Percentiles rank a stretch among this genome's conserved stretches.
phyloP scores from a whole-genome alignment of 2,113 vertebrate genomes.

The Brachypodius melanocephalos region DNA sequence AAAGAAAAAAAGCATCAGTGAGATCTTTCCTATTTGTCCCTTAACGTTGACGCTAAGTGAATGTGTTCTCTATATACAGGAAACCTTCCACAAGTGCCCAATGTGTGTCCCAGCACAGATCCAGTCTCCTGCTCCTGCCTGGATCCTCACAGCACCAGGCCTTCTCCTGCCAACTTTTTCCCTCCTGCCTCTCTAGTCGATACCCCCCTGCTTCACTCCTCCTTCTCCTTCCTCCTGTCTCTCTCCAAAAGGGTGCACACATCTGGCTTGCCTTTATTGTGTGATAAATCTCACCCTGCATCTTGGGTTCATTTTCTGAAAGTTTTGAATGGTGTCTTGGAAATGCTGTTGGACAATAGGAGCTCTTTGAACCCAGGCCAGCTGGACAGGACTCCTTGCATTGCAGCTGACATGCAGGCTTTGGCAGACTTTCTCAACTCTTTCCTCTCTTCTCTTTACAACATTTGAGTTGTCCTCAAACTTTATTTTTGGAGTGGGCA shows the following conservation, averaged over 20 bases:
- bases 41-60: background rate
- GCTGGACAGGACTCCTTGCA: conserved; percentile 45
- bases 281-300: conserved; percentile 63
- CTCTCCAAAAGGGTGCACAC: background rate
- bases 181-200: background rate
- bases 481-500: conserved; percentile 71
- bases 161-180: background rate
- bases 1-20: background rate
- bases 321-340: conserved; percentile 60
- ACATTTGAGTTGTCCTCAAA: conserved; percentile 62
- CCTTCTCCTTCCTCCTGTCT: background rate
- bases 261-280: conserved; percentile 46
- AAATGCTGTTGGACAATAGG: conserved; percentile 60
- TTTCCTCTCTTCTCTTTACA: conserved; percentile 45
- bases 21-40: background rate
- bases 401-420: conserved; percentile 66
- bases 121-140: background rate
- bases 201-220: background rate
- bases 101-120: background rate
- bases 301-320: conserved; percentile 65
- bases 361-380: conserved; percentile 58
- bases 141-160: background rate
- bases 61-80: background rate
- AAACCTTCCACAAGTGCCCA: background rate
- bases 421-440: conserved; percentile 55